Evolutionary conservation across 2,797 vertebrate genomes (phyloP).

Genomic region (Cyclopterus lumpus): DNA sequence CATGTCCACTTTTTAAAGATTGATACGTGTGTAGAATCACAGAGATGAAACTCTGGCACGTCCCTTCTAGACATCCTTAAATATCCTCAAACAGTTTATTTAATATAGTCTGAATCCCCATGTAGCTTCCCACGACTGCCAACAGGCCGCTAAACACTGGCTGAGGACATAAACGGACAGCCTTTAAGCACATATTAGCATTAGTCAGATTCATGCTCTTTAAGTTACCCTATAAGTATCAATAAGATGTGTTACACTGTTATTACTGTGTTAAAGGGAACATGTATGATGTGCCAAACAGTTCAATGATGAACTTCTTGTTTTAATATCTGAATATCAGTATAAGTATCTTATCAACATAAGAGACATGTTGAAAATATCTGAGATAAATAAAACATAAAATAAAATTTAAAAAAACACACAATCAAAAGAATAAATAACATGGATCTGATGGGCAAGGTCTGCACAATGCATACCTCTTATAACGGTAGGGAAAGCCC

Average conservation of each 20-base stretch:
- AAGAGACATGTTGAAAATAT: too few relatives aligned
- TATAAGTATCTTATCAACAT: too few relatives aligned
- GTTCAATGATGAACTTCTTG: not conserved
- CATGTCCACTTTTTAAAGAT: conserved; percentile 44
- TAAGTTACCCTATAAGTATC: not conserved
- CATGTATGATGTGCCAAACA: not conserved
- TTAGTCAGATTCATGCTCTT: not conserved
- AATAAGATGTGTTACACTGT: not conserved
- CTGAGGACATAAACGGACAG: conserved; percentile 7
- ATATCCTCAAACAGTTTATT: conserved; percentile 60
- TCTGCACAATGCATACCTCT: not conserved
- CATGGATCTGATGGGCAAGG: not conserved
- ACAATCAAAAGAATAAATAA: too few relatives aligned
- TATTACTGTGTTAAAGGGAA: not conserved
- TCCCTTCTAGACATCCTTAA: conserved; percentile 20
- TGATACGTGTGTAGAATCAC: conserved; percentile 28
- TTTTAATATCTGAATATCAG: too few relatives aligned
- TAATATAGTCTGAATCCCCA: conserved; percentile 22
- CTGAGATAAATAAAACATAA: too few relatives aligned
- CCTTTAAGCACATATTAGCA: not conserved
- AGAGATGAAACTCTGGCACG: conserved; percentile 13
- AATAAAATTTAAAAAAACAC: too few relatives aligned
- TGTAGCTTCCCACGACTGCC: conserved; percentile 4
- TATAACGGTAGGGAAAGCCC: not conserved
- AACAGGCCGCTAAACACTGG: not conserved